Evolutionary conservation across 2,797 vertebrate genomes (phyloP).

Genomic region (Picus viridis): DNA sequence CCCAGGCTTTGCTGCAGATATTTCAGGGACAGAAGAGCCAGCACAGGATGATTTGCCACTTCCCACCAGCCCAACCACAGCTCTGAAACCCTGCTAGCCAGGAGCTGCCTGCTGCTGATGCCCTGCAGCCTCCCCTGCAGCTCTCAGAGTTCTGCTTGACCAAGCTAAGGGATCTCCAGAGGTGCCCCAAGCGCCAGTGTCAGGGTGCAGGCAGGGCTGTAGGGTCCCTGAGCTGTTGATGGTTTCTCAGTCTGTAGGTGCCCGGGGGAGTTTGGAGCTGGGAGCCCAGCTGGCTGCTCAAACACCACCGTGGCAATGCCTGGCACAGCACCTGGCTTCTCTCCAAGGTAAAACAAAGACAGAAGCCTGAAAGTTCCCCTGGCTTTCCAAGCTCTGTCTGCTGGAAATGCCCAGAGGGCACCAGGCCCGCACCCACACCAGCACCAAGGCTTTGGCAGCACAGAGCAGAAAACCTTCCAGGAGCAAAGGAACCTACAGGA

Average conservation of each 20-base stretch:
- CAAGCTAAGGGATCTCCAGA: not conserved
- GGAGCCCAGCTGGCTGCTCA: fast-evolving
- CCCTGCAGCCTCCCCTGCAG: not conserved
- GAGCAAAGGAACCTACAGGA: not conserved
- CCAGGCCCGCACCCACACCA: not conserved
- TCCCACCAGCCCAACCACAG: not conserved
- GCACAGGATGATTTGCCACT: not conserved
- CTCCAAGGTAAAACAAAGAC: not conserved
- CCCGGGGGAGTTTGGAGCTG: not conserved
- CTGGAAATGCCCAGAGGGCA: not conserved
- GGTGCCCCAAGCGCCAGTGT: not conserved
- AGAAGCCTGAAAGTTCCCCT: not conserved
- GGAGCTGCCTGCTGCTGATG: not conserved
- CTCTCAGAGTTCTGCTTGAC: not conserved
- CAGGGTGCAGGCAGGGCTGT: not conserved
- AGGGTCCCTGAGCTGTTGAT: not conserved
- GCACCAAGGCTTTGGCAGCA: not conserved
- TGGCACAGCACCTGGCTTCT: not conserved
- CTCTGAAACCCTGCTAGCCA: not conserved
- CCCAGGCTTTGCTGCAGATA: not conserved
- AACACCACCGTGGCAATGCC: not conserved
- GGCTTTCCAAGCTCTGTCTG: not conserved
- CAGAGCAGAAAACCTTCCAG: not conserved
- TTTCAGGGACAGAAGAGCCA: not conserved
- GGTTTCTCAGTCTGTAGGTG: not conserved